A percentile compares a stretch with the other conserved stretches of the same genome.
Conservation (phyloP, 2,888 invertebrate genomes). For the Caenorhabditis zanzibari region DNA sequence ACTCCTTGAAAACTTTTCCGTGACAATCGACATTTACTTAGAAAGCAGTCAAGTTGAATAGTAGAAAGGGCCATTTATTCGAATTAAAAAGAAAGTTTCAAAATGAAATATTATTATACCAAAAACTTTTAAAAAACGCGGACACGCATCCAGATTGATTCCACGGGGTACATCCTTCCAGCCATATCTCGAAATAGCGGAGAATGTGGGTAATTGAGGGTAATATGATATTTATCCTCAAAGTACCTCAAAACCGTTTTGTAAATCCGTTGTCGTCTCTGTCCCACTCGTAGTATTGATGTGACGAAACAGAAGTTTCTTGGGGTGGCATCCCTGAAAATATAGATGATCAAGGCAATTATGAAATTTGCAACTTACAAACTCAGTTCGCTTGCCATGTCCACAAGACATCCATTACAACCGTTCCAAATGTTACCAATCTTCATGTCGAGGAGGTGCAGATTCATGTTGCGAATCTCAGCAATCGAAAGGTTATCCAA, state of each 20-base stretch:
- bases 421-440: conserved; percentile 1
- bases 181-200: conserved; percentile 2
- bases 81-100: not conserved
- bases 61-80: conserved; percentile 7
- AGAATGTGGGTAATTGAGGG: not conserved
- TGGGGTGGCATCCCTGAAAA: conserved; percentile 24
- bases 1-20: not conserved
- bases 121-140: not conserved
- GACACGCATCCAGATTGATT: conserved; percentile 20
- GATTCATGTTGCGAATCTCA: not conserved
- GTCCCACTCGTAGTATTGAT: not conserved
- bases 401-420: not conserved
- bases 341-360: not conserved
- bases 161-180: conserved; percentile 5
- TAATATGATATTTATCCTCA: conserved; percentile 11
- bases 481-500: not conserved
- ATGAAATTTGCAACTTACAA: not conserved
- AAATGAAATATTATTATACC: not conserved
- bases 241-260: not conserved
- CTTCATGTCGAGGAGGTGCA: not conserved
- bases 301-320: conserved; percentile 4
- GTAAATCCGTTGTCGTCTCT: not conserved
- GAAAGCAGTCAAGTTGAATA: not conserved
- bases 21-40: not conserved
- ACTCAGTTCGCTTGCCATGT: not conserved